phyloP scores from a whole-genome alignment of 2,797 vertebrate species.

The Enteromius fasciolatus region DNA sequence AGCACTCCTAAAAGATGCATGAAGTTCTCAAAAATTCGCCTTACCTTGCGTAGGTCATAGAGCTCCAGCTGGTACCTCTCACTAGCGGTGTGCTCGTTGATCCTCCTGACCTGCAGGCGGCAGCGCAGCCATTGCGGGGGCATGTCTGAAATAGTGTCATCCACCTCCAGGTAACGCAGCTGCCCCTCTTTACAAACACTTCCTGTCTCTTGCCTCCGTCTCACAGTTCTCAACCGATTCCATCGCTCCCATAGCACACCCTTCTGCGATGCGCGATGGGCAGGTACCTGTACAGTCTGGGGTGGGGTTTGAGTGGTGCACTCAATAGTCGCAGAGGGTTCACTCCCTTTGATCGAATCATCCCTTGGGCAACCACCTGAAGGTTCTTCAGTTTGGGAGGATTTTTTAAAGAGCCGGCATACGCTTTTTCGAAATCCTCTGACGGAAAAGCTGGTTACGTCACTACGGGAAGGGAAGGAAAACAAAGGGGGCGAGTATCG shows the following conservation, averaged over 20 bases:
- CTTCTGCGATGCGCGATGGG: constrained; percentile 47
- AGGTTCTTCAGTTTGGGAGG: constrained; percentile 66
- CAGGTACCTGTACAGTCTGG: constrained; percentile 55
- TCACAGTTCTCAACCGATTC: constrained; percentile 68
- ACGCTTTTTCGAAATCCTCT: constrained; percentile 84
- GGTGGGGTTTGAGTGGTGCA: constrained; percentile 56
- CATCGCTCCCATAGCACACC: constrained; percentile 42
- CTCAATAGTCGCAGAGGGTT: constrained; percentile 59
- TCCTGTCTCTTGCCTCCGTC: constrained; percentile 71
- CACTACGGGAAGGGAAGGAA: constrained; percentile 59
- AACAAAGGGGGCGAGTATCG: constrained; percentile 38
- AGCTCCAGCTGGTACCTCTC: constrained; percentile 87
- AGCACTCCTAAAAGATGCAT: not conserved
- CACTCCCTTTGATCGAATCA: constrained; percentile 65
- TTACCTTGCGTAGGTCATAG: constrained; percentile 96
- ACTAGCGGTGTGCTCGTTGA: constrained; percentile 59
- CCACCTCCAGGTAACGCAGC: constrained; percentile 89
- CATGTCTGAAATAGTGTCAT: constrained; percentile 89
- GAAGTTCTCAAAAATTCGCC: constrained; percentile 28
- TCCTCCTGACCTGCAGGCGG: constrained; percentile 86
- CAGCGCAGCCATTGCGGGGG: constrained; percentile 90
- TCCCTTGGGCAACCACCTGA: constrained; percentile 30
- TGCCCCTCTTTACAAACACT: constrained; percentile 86
- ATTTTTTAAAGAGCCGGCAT: constrained; percentile 82
- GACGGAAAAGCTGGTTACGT: constrained; percentile 81